Evolutionary conservation across 1,140 invertebrate species (phyloP).

Genomic region (Eriosoma lanigerum): DNA sequence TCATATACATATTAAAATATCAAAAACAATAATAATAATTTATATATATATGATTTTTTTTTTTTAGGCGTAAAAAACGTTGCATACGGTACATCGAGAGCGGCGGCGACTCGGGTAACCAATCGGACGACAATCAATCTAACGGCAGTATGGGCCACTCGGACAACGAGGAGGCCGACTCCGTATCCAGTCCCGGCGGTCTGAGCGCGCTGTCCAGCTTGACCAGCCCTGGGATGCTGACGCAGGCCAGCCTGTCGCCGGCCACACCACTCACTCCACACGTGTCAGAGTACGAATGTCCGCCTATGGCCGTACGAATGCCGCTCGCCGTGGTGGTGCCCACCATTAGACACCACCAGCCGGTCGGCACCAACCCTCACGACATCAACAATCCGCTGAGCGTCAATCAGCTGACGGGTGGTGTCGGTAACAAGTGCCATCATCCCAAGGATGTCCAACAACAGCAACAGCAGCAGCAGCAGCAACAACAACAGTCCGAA

Average conservation of each 20-base stretch:
- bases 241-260: conserved; percentile 62
- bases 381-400: conserved; percentile 88
- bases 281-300: conserved; percentile 57
- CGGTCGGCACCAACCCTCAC: conserved; percentile 85
- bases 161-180: conserved; percentile 68
- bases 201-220: conserved; percentile 76
- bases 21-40: too few relatives aligned
- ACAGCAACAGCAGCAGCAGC: conserved; percentile 59
- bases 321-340: conserved; percentile 58
- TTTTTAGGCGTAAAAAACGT: conserved; percentile 95
- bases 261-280: conserved; percentile 62
- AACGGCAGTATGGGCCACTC: conserved; percentile 68
- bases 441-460: neutral
- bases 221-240: conserved; percentile 66
- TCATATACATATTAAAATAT: neutral
- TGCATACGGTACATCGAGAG: conserved; percentile 91
- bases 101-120: conserved; percentile 71
- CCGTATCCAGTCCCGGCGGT: conserved; percentile 75
- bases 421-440: conserved; percentile 39
- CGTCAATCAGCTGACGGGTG: conserved; percentile 80
- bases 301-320: conserved; percentile 55
- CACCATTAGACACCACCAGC: conserved; percentile 63
- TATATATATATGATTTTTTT: too few relatives aligned
- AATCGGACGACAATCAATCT: conserved; percentile 77
- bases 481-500: conserved; percentile 61